Conservation (phyloP, 2,113 vertebrate genomes). For the Anthoscopus minutus region DNA sequence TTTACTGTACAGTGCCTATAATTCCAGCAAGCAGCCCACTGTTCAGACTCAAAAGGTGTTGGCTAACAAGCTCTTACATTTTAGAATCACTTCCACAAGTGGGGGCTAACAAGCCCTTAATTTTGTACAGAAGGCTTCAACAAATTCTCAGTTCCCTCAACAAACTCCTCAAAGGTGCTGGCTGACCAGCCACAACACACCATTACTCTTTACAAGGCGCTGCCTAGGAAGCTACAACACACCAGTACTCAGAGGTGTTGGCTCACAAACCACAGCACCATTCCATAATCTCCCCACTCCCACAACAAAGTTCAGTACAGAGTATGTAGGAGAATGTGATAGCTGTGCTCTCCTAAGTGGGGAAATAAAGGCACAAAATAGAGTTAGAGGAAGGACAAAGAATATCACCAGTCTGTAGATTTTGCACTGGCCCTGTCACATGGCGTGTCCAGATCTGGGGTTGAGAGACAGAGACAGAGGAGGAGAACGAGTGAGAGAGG, state of each 20-base stretch:
- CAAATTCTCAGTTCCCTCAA: not conserved
- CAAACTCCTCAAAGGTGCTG: not conserved
- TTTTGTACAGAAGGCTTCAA: not conserved
- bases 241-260: too few relatives aligned
- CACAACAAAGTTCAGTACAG: not conserved
- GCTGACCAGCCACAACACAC: not conserved
- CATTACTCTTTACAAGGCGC: too few relatives aligned
- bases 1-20: not conserved
- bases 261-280: not conserved
- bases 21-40: not conserved
- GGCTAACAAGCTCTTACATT: not conserved
- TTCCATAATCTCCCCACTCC: not conserved
- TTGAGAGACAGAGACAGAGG: not conserved
- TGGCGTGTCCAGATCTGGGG: not conserved
- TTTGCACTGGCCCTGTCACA: not conserved
- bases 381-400: not conserved
- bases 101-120: not conserved
- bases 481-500: fast-evolving
- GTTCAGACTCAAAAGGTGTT: not conserved
- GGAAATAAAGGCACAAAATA: not conserved
- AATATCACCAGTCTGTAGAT: not conserved
- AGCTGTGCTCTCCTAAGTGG: not conserved
- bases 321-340: not conserved
- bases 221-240: too few relatives aligned
- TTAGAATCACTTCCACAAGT: not conserved